Evolutionary conservation across 2,113 vertebrate species (phyloP).

Genomic region (Peromyscus polionotus): DNA sequence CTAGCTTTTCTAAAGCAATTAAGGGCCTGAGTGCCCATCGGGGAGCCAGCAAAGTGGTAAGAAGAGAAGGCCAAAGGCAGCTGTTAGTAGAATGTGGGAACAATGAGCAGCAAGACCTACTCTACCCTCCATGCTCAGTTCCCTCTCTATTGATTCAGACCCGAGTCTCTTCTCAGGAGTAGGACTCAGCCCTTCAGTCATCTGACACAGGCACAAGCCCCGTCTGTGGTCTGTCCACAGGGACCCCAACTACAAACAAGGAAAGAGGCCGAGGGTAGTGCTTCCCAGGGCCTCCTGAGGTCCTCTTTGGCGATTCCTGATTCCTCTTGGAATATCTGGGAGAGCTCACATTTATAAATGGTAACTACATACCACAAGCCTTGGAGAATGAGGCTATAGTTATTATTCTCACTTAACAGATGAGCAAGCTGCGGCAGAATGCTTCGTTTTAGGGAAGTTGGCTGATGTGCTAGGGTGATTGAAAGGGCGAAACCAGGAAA

Average conservation of each 20-base stretch:
- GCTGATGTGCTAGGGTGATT: neutral
- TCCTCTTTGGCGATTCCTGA: neutral
- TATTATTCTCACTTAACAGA: neutral
- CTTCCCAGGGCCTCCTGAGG: neutral
- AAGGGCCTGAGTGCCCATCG: accelerated
- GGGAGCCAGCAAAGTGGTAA: neutral
- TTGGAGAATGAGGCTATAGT: neutral
- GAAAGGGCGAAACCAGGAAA: neutral
- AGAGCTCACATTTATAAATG: neutral
- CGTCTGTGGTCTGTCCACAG: neutral
- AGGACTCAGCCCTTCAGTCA: too few species aligned
- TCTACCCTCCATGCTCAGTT: accelerated
- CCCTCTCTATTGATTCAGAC: neutral
- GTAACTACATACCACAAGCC: neutral
- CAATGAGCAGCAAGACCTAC: neutral
- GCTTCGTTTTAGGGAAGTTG: neutral
- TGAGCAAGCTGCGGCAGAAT: neutral
- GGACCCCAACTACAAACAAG: neutral
- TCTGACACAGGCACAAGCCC: neutral
- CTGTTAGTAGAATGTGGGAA: neutral
- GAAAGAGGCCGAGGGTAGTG: neutral
- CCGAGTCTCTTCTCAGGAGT: neutral
- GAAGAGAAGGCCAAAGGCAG: neutral
- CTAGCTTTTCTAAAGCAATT: neutral
- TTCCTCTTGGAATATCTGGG: neutral